Evolutionary conservation across 2,797 vertebrate species (phyloP).

Genomic region (Limosa lapponica): DNA sequence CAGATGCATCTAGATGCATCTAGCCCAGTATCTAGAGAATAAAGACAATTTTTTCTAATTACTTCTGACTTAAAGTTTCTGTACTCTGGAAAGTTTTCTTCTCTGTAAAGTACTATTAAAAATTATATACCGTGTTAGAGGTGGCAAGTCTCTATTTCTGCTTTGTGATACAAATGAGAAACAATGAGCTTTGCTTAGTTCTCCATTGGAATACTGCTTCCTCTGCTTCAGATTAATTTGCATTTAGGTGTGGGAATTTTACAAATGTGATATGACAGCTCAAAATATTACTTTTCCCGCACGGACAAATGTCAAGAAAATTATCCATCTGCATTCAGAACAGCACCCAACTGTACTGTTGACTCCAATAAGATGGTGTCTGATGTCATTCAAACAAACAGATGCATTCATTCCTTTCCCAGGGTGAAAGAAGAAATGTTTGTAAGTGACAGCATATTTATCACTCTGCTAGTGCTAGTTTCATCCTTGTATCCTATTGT

Average conservation of each 20-base stretch:
- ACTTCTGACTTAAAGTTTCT: background rate
- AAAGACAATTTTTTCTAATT: background rate
- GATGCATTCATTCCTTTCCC: conserved; percentile 15
- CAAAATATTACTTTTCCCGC: conserved; percentile 41
- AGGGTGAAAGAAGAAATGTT: conserved; percentile 22
- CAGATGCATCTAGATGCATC: background rate
- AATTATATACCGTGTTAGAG: background rate
- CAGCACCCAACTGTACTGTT: conserved; percentile 26
- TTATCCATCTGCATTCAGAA: conserved; percentile 42
- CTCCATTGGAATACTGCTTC: background rate
- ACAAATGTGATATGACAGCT: conserved; percentile 22
- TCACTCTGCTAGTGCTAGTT: background rate
- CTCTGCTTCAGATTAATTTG: conserved; percentile 23
- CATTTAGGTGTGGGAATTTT: conserved; percentile 29
- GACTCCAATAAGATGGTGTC: background rate
- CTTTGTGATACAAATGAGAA: background rate
- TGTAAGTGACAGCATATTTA: conserved; percentile 3
- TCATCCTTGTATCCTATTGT: background rate
- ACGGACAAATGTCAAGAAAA: conserved; percentile 57
- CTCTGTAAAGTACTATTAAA: background rate
- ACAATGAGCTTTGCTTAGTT: background rate
- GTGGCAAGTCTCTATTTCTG: background rate
- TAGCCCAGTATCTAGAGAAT: background rate
- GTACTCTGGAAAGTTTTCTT: background rate
- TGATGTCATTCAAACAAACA: conserved; percentile 41